Conservation (phyloP, 2,797 vertebrate genomes). For the Danio jaintianensis region DNA sequence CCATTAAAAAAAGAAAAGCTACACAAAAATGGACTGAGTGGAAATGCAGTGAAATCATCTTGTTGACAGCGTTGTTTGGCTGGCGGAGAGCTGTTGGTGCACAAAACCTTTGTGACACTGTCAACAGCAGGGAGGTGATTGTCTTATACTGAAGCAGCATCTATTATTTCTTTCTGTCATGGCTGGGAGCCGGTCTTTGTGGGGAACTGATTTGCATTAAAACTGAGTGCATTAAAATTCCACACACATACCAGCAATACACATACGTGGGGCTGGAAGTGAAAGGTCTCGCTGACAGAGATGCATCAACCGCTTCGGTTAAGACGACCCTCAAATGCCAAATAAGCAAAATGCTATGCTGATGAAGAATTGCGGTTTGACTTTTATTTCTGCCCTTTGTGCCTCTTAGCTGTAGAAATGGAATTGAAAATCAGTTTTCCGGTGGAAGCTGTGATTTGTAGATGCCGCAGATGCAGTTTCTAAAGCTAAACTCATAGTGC, state of each 20-base stretch:
- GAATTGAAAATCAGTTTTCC: background rate
- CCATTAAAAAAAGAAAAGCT: constrained; percentile 17
- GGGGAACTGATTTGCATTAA: constrained; percentile 73
- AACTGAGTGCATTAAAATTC: constrained; percentile 77
- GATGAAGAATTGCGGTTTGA: constrained; percentile 44
- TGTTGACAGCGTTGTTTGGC: constrained; percentile 71
- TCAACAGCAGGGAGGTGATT: constrained; percentile 64
- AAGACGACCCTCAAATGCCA: constrained; percentile 39
- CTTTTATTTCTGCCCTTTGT: constrained; percentile 45
- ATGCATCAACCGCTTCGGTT: constrained; percentile 15
- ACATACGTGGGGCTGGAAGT: constrained; percentile 71
- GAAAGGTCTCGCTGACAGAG: constrained; percentile 69
- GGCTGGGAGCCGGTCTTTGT: constrained; percentile 70
- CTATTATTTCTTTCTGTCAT: constrained; percentile 70
- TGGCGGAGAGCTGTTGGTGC: constrained; percentile 65
- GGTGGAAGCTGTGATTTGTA: background rate
- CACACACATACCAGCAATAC: constrained; percentile 65
- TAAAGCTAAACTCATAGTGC: constrained; percentile 2
- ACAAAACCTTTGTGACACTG: constrained; percentile 68
- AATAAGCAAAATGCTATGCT: constrained; percentile 44
- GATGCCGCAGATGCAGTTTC: background rate
- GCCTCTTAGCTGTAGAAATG: background rate
- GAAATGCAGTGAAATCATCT: constrained; percentile 16
- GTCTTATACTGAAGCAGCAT: constrained; percentile 58
- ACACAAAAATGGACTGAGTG: constrained; percentile 6